Base-by-base conservation (phyloP, 23 tunicate genomes). In the Clavelina lepadiformis region DNA sequence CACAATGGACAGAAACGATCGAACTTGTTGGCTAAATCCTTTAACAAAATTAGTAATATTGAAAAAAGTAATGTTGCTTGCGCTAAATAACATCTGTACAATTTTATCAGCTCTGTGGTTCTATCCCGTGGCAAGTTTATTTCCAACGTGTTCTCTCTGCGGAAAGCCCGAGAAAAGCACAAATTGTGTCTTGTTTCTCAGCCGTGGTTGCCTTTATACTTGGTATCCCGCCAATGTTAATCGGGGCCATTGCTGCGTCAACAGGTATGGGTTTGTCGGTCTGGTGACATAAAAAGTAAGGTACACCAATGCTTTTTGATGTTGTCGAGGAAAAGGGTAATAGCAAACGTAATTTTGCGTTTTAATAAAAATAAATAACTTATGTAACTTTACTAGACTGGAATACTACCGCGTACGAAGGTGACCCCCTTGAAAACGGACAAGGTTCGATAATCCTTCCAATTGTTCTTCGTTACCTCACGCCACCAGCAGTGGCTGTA, bases 91-190 rank as follows among this genome's bases (percentile, higher is more conserved):
- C n/a, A n/a, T n/a, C n/a, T n/a, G n/a, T n/a, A n/a, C n/a, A n/a
- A n/a, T n/a, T n/a, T n/a, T 34, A 52, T 25, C 3, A 86, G 83
- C 67, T 82, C 20, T 82, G 77, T 58, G 98, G 98, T 3, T 92
- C 92, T 8, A 76, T 91, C 28, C 98, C 98, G 51, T 91, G 98
- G 98, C 98, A 91, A 67, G 98, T 56, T 0, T 91, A 91, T 54
- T 91, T 82, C 36, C 98, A 91, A 61, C 65, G 98, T 29, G 92
- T 91, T 49, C 52, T 91, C 15, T 77, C 98, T 8, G 78, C 98
- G 5, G 80, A 77, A 38, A 47, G 75, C 2, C 72, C 75, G 22
- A 30, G 37, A 2, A 56, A 75, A 33, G 98, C 98, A 1, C 92
- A 91, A 63, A 41, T 60, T 7, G 46, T 78, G 1, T 91, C 98